Evolutionary conservation across 2,113 vertebrate genomes (phyloP), one percentile per base, ranked within the genome.

Genomic region (Orthochromis malagaraziensis): DNA sequence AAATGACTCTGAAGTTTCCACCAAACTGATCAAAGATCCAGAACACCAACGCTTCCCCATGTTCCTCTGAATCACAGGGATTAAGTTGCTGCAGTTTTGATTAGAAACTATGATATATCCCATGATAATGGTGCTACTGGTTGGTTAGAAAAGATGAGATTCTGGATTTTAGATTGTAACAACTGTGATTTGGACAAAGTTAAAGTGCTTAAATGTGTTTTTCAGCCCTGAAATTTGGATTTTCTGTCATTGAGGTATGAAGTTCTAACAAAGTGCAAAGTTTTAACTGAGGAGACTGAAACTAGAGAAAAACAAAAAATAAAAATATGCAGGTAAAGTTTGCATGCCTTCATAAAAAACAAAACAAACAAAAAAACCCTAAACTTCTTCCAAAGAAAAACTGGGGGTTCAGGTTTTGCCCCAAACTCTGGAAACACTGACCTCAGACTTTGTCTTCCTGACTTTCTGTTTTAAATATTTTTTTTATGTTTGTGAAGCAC

Each of bases 361-460:
- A 54, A 54, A 54, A 54, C 9, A 5, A 53, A 3, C 9, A 11
- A 54, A 54, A 4, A 11, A 53, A 0, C 0, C 8, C 0, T 0
- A 51, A n/a, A n/a, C 49, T n/a, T 53, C 49, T 53, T 53, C 49
- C 49, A 53, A 53, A 53, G 19, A n/a, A 53, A 7, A 55, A 55
- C 53, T 3, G 54, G 54, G 54, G 11, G 54, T 55, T 26, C 54
- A 7, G 21, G 24, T 57, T 57, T 57, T 57, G 12, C 21, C 24
- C 54, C 24, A 57, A 57, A 8, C 21, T 8, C 54, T 0, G 12
- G 6, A 57, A 29, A 57, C 2, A 35, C 31, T 7, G n/a, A 65
- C 31, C 17, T 65, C 17, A 12, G 60, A 65, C 60, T 63, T 35
- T 63, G 58, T 63, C 31, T 35, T n/a, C 31, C 2, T 38, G 60